Evolutionary conservation across 2,113 vertebrate genomes (phyloP).

Genomic region (Prinia subflava): DNA sequence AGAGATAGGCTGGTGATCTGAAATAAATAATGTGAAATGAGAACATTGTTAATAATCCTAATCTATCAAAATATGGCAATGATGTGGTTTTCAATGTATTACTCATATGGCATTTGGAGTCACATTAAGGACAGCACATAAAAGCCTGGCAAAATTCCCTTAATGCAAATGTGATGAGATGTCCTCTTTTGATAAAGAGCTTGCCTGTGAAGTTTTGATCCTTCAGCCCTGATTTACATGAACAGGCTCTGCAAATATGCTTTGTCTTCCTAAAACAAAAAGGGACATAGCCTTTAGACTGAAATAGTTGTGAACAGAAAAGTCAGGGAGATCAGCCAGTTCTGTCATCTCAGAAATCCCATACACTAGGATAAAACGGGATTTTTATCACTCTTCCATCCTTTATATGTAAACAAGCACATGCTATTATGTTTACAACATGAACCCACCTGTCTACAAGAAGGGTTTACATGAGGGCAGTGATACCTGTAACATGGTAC

Average conservation of each 20-base stretch:
- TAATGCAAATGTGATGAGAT: background rate
- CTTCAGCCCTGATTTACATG: background rate
- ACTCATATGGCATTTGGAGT: background rate
- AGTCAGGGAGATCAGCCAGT: background rate
- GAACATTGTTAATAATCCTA: background rate
- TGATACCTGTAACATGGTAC: background rate
- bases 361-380: background rate
- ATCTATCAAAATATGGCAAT: background rate
- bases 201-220: background rate
- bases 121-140: background rate
- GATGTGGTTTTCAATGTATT: background rate
- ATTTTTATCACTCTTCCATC: background rate
- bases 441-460: background rate
- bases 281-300: background rate
- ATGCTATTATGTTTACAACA: background rate
- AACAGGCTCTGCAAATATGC: background rate
- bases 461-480: background rate
- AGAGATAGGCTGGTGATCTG: conserved; percentile 41
- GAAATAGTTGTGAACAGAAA: rapidly evolving
- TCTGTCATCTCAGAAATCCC: background rate
- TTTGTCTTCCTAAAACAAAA: background rate
- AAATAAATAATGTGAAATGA: conserved; percentile 34
- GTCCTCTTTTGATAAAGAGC: background rate
- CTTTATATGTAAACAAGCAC: background rate
- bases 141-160: background rate